Base-by-base conservation (phyloP, 1,140 invertebrate species). In the Carposina sasakii region DNA sequence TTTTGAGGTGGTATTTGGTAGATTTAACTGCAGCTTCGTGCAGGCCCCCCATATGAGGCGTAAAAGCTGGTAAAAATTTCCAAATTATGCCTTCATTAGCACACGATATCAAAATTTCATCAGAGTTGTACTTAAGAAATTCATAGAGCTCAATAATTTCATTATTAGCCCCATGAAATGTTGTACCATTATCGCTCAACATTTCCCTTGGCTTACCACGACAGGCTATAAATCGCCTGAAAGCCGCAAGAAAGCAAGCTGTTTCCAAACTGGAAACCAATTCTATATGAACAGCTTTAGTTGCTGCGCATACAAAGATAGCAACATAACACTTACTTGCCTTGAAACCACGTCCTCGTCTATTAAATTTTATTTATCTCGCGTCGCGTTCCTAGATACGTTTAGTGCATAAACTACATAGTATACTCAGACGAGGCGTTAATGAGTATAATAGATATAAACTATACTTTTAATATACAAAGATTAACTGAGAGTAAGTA, bases 1-100 rank as follows among this genome's bases (percentile, higher is more conserved):
- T 23, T 26, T 37, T 37, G 2, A 48, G 24, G 39, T 48, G 45
- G 21, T 23, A 28, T 15, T 48, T 48, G 16, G 4, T 3, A 23
- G 23, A 28, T 10, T 37, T 36, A 1, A 48, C 45, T 3, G 23
- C 33, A 8, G 45, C 20, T 16, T 48, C 45, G 12, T 20, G 21
- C 3, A 48, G 12, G 1, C 21, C 45, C 13, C 45, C 45, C 21
- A 13, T 15, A n/a, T 36, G 31, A 17, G 45, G 45, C 3, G 33
- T 10, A 9, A 37, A 37, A 17, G 31, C 22, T n/a, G 45, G 45
- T 34, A 34, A 33, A 17, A 46, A 33, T 3, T 33, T 31, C 5
- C 13, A 46, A 10, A n/a, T 23, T 1, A 46, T 15, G 2, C 30
- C 23, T 15, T 46, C 28, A 33, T 46, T 13, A 40, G 30, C 30